Percentiles rank a stretch among this genome's conserved stretches.
phyloP scores from a whole-genome alignment of 2,113 vertebrate genomes.

The Urocolius indicus region DNA sequence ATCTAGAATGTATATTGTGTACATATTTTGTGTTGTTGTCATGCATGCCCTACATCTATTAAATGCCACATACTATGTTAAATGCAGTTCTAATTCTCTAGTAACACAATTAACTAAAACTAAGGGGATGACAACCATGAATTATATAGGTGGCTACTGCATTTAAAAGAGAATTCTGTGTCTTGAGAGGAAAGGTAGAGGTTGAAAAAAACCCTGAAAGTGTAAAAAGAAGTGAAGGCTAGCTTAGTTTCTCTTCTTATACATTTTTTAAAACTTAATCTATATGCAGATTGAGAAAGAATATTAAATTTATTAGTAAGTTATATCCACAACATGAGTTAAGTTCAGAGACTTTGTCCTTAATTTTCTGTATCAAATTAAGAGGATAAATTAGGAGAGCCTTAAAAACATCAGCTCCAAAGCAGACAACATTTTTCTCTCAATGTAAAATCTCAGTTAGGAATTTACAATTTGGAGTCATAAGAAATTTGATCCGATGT shows the following conservation, averaged over 20 bases:
- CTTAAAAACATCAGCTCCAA: not conserved
- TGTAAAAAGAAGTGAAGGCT: not conserved
- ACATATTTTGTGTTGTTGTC: not conserved
- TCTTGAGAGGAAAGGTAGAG: not conserved
- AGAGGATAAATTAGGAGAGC: not conserved
- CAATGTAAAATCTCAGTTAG: not conserved
- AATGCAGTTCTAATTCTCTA: not conserved
- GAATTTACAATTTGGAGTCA: not conserved
- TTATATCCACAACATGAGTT: not conserved
- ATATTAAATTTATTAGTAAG: not conserved
- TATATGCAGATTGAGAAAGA: not conserved
- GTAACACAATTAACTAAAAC: not conserved
- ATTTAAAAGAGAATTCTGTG: not conserved
- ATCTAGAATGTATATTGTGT: not conserved
- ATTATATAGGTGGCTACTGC: not conserved
- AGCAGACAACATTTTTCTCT: not conserved
- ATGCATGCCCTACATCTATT: not conserved
- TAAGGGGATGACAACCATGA: accelerated
- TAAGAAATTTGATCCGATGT: not conserved
- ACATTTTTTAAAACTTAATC: not conserved
- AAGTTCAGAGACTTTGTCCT: not conserved
- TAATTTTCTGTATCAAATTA: not conserved
- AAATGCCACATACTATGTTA: not conserved
- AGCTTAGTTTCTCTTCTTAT: not conserved
- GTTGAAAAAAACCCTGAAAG: not conserved